Base-by-base conservation (phyloP, 1,140 invertebrate species). In the Drosophila lini region DNA sequence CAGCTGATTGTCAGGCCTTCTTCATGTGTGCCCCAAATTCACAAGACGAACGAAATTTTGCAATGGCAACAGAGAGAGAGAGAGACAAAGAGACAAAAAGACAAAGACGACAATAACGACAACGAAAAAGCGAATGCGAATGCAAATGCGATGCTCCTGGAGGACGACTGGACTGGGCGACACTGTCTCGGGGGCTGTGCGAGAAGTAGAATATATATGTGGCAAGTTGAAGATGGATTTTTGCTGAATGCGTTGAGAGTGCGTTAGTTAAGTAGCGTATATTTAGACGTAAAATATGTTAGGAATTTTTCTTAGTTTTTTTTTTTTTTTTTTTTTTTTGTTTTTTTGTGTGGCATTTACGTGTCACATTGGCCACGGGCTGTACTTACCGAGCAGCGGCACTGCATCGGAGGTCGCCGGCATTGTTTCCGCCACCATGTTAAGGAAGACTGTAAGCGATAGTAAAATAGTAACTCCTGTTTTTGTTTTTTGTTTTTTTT, bases 381-480 rank as follows among this genome's bases (percentile, higher is more conserved):
- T 59, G 19, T 80, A 91, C 90, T 90, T 92, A 92, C 92, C 93
- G 86, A 94, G 92, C 73, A 94, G 90, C 61, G 93, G 93, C 57
- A 96, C 95, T 68, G 96, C 96, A 92, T 97, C 96, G 78, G 96
- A 97, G 60, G 96, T 96, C 64, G 96, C 95, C 78, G 96, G 96
- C 94, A 97, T 96, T 79, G 95, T 96, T 94, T 97, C 96, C 19
- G 97, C 97, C 82, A 98, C 97, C 94, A 98, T 96, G 93, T 97
- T 97, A 85, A 97, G 94, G 95, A 99, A 99, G 93, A 99, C 98
- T 93, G 98, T 99, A 94, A 99, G 95, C 93, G 98, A 99, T 93
- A 99, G 96, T 90, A 99, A 95, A 94, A 99, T 99, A 92, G 98
- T 99, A 89, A 99, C 98, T 94, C 98, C 98, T 99, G 95, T 36